Percentiles rank a stretch among this genome's conserved stretches.
Conservation (phyloP, 2,113 vertebrate species). For the Xyliphius kryptos region DNA sequence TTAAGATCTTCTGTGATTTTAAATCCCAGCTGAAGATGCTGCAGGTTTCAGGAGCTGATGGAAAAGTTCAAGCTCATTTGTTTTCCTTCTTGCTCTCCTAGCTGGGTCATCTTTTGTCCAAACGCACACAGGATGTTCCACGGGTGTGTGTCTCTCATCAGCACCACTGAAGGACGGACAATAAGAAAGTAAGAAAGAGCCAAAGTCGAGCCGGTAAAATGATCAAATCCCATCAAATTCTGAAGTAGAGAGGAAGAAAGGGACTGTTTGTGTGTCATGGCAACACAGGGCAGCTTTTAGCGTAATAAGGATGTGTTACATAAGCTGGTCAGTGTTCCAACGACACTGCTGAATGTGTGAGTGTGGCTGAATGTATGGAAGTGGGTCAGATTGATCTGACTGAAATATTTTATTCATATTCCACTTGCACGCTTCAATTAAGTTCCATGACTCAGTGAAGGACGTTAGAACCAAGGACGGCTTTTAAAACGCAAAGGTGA, state of each 20-base stretch:
- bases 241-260: not conserved
- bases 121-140: conserved; percentile 24
- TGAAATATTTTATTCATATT: not conserved
- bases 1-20: no score
- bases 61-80: not conserved
- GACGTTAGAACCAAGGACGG: no score
- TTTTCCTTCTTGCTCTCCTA: not conserved
- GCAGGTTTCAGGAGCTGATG: no score
- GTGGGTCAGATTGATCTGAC: not conserved
- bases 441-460: no score
- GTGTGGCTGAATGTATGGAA: not conserved
- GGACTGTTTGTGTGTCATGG: conserved; percentile 37
- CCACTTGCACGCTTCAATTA: no score
- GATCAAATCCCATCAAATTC: not conserved
- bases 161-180: not conserved
- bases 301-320: conserved; percentile 19
- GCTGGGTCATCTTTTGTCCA: conserved; percentile 14
- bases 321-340: conserved; percentile 27
- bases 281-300: conserved; percentile 23
- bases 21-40: no score
- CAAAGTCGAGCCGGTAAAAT: not conserved
- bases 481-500: no score
- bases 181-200: not conserved
- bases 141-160: conserved; percentile 3
- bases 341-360: not conserved